phyloP scores from a whole-genome alignment of 2,113 vertebrate genomes.

The Vulpes lagopus region DNA sequence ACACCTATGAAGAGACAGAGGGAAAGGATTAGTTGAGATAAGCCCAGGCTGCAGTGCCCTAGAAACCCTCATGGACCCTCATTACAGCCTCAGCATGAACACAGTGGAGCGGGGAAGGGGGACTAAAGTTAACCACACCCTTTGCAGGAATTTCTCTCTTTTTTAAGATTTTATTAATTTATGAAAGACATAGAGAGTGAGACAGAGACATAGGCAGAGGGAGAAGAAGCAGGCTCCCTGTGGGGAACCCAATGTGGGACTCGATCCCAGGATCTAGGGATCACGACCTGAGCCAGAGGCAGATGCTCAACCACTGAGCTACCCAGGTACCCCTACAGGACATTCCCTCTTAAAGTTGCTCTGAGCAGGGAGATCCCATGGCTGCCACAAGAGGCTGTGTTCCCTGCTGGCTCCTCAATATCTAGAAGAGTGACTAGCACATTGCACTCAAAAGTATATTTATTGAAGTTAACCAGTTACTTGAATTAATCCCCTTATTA shows the following conservation, averaged over 20 bases:
- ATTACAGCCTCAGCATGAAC: fast-evolving
- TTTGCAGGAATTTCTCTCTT: not conserved
- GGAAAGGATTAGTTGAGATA: not conserved
- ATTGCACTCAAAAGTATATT: not conserved
- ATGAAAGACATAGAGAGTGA: too few species aligned
- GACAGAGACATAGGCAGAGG: too few species aligned
- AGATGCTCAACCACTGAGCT: too few species aligned
- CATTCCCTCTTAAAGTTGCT: not conserved
- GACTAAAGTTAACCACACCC: not conserved
- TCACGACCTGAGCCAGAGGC: too few species aligned
- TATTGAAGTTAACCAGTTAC: not conserved
- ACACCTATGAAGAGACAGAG: not conserved
- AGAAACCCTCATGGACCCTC: not conserved
- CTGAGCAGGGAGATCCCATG: not conserved
- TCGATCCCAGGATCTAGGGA: too few species aligned
- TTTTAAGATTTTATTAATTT: too few species aligned
- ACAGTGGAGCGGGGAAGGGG: not conserved
- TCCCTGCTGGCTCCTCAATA: not conserved
- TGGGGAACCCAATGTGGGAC: too few species aligned
- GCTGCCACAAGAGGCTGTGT: not conserved
- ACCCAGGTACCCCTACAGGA: not conserved
- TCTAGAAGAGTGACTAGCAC: not conserved
- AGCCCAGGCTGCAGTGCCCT: not conserved
- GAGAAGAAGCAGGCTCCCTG: too few species aligned
- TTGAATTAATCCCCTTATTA: not conserved